Evolutionary conservation across 1,140 invertebrate genomes (phyloP), one percentile per base, ranked within the genome.

Genomic region (Heliconius himera): DNA sequence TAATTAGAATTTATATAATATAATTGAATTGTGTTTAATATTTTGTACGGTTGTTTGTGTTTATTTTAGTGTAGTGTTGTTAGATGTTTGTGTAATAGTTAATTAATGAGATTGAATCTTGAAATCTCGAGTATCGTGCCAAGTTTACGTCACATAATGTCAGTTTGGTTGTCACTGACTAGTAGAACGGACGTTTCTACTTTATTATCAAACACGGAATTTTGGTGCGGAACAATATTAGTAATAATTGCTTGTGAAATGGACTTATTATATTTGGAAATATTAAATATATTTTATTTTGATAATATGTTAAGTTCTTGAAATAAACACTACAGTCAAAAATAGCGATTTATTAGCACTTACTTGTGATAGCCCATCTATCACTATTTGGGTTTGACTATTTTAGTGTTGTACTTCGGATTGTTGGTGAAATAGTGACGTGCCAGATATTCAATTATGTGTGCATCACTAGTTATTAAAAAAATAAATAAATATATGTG

Each of bases 201-300:
- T 16, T 85, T 85, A 29, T 74, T 94, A 29, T 92, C 92, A n/a
- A 91, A 93, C 82, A 85, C 91, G 5, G 93, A 95, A 80, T 95
- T 95, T 77, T 95, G 94, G 94, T 79, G 93, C 72, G 94, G 94
- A 38, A 89, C 87, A 8, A 29, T 95, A 18, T 83, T 95, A 78
- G 89, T 95, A 76, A n/a, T 95, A 0, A 76, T 93, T 81, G 94
- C 94, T 60, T 95, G 93, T 85, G 94, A 95, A 89, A 87, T 95
- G 89, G 93, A 95, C 87, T 66, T 95, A 2, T 84, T 95, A 75
- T 95, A 95, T 79, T 95, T 94, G 79, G 92, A 94, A 66, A 87
- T 93, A 70, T 46, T 90, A 60, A 88, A 92, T 71, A 78, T 66
- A 54, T 74, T 91, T 18, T 82, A 91, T 56, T 74, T 87, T 49